Base-by-base conservation (phyloP, 2,888 invertebrate species). In the Mylabris sibirica region DNA sequence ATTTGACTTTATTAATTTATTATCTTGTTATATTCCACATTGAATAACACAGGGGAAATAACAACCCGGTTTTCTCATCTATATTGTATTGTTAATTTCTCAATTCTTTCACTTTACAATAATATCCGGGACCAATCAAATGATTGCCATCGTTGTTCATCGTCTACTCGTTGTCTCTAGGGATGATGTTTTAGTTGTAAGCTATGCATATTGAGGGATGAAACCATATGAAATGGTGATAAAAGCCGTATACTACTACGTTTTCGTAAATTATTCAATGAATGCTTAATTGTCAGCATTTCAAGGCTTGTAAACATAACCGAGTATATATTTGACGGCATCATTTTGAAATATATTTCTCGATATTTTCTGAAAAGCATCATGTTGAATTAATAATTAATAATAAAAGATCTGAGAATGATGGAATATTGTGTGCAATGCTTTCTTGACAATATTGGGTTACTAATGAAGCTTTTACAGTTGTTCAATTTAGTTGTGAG, bases 181-280 rank as follows among this genome's bases (percentile, higher is more conserved):
- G 69, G 73, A 64, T 60, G 59, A 59, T 59, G 66, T 63, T 66
- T n/a, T n/a, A n/a, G 68, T 69, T 66, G 73, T 71, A 71, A 69
- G 71, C 68, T 73, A 73, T 73, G 73, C 71, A 73, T 73, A 73
- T 70, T 73, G 66, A 73, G 71, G 71, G 73, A 73, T 71, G 3
- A 12, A 70, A 71, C 66, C 68, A 34, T 73, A 70, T 67, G 71
- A 69, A 72, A 69, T 63, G 65, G 65, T 69, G 72, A 72, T 72
- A 72, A 72, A 72, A 72, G 53, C 64, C 64, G 66, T 61, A 68
- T 68, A n/a, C n/a, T n/a, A n/a, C n/a, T 66, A 63, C 60, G 66
- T 72, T 69, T 60, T 59, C 38, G 49, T 72, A 67, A 72, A 72
- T 72, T 67, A 72, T 72, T 72, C 68, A 72, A 53, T 70, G 66